phyloP scores from a whole-genome alignment of 2,888 invertebrate genomes.

The Eledona agricola region DNA sequence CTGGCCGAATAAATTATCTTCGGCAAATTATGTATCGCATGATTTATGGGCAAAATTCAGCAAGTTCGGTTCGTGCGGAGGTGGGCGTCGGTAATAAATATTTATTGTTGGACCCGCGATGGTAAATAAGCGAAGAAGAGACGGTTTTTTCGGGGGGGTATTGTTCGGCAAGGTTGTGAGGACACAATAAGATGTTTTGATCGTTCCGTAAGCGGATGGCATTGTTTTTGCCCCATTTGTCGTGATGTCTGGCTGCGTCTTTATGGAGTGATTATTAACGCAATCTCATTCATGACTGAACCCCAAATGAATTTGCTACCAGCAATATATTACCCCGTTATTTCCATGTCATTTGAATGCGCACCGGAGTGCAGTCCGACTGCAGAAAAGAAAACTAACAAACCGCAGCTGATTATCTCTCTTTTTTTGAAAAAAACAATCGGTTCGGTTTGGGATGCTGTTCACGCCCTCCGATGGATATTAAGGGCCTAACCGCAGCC shows the following conservation, averaged over 20 bases:
- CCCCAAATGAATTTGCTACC: constrained; percentile 48
- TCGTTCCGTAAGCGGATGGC: constrained; percentile 45
- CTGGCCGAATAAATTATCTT: constrained; percentile 23
- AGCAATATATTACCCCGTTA: constrained; percentile 41
- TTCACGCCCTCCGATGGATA: constrained; percentile 25
- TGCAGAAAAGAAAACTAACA: too few relatives aligned
- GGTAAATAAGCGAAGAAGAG: constrained; percentile 3
- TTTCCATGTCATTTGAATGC: constrained; percentile 28
- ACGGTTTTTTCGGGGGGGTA: constrained; percentile 8
- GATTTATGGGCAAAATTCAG: constrained; percentile 17
- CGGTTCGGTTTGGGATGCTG: too few relatives aligned
- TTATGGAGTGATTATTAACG: constrained; percentile 59
- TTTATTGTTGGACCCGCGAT: constrained; percentile 9
- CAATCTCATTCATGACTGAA: constrained; percentile 59
- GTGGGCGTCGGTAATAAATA: constrained; percentile 23
- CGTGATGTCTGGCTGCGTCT: constrained; percentile 48
- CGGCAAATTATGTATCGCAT: constrained; percentile 22
- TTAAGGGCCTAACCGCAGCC: constrained; percentile 30
- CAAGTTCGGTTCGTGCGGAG: neutral
- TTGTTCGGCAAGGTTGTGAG: constrained; percentile 18
- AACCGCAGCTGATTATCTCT: too few relatives aligned
- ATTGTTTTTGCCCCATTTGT: constrained; percentile 57
- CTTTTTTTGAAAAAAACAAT: too few relatives aligned
- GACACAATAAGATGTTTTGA: constrained; percentile 50
- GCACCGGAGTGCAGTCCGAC: constrained; percentile 35